A percentile compares a stretch with the other conserved stretches of the same genome.
These are phyloP conservation scores for Eucera pruinosa DNA, from an alignment of 2,888 invertebrate genomes.

Conservation along the genomic window DNA sequence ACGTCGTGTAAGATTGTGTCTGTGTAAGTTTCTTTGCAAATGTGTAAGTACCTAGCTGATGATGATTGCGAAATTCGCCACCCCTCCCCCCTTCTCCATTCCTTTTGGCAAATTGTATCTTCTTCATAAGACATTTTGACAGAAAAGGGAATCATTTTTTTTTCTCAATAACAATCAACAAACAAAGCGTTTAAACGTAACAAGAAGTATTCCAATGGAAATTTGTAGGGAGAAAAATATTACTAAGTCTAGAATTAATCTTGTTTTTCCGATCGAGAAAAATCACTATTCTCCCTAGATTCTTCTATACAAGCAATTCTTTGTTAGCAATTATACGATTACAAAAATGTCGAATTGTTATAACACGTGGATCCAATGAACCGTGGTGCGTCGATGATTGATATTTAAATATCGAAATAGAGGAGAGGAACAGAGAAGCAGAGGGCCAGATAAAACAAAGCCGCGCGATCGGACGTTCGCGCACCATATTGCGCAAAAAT, in stretches of 20 bases:
- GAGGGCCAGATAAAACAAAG: constrained; percentile 61
- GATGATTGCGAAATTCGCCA: constrained; percentile 66
- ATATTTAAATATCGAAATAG: constrained; percentile 13
- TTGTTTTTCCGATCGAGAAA: no score
- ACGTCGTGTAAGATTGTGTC: constrained; percentile 69
- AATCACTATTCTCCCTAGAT: not conserved
- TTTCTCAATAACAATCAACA: no score
- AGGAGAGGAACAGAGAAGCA: constrained; percentile 43
- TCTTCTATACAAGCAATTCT: not conserved
- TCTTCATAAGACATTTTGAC: no score
- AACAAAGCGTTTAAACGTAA: no score
- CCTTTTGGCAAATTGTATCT: constrained; percentile 57
- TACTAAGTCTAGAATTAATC: not conserved
- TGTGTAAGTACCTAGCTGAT: constrained; percentile 70
- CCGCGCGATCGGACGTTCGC: constrained; percentile 62
- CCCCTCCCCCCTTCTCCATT: constrained; percentile 54
- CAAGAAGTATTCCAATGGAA: not conserved
- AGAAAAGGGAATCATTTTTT: not conserved
- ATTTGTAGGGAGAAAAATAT: not conserved
- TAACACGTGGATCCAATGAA: constrained; percentile 27
- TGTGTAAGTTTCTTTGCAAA: constrained; percentile 60
- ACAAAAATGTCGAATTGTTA: constrained; percentile 30
- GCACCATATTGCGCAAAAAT: constrained; percentile 58
- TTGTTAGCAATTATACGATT: not conserved
- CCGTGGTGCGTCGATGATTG: constrained; percentile 3